These are phyloP conservation scores for Ormia ochracea DNA, from an alignment of 2,888 invertebrate genomes.

Conservation along the genomic window DNA sequence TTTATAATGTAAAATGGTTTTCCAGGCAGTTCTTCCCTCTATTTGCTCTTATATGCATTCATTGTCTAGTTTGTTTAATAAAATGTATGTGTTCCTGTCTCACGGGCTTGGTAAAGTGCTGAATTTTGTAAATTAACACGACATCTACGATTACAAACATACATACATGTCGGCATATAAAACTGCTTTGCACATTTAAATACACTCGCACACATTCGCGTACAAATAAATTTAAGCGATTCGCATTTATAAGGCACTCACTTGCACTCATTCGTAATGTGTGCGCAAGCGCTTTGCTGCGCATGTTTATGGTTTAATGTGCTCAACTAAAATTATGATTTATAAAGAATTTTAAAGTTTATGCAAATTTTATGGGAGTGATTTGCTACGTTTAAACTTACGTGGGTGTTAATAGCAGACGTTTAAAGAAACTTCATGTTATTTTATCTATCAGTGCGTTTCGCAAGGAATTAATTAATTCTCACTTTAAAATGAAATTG, in stretches of 20 bases:
- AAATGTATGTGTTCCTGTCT: neutral
- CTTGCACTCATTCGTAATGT: neutral
- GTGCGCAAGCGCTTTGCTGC: constrained; percentile 12
- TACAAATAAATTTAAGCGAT: too few species aligned
- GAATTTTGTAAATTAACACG: neutral
- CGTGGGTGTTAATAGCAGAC: constrained; percentile 43
- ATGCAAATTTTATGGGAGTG: constrained; percentile 22
- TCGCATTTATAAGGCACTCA: neutral
- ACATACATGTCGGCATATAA: neutral
- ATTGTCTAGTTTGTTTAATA: neutral
- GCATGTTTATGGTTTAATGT: neutral
- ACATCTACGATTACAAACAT: too few species aligned
- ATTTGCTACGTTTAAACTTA: constrained; percentile 5
- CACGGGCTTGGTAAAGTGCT: constrained; percentile 32
- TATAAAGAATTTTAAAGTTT: constrained; percentile 22
- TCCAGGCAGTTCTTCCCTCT: neutral
- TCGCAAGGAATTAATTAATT: neutral
- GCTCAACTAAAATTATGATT: constrained; percentile 29
- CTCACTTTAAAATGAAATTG: neutral
- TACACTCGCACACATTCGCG: too few species aligned
- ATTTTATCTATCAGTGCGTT: neutral
- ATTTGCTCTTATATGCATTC: neutral
- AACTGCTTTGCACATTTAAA: neutral
- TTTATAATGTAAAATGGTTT: neutral
- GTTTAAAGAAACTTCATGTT: constrained; percentile 17